Evolutionary conservation across 2,113 vertebrate species (phyloP), one percentile per base, ranked within the genome.

Genomic region (Semicossyphus pulcher): DNA sequence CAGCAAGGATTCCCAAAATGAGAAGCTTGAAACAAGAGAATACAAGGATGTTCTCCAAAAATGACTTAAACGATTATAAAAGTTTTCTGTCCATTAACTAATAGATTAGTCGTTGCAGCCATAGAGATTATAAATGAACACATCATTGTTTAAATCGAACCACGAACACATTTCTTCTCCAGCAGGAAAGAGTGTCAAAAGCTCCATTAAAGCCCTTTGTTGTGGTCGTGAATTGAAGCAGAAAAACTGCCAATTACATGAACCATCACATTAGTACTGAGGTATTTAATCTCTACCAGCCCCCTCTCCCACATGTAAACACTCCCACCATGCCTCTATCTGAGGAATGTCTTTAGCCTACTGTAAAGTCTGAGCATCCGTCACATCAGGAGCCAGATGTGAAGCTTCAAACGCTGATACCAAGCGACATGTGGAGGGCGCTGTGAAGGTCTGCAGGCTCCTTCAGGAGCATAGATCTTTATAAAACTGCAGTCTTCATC

Each of bases 361-460:
- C 76, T 80, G 66, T 76, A 56, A 62, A 45, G 57, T 18, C 51
- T 23, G 25, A 32, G 23, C 47, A 47, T 42, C 47, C 65, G 59
- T 75, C 49, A 71, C 75, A 77, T 72, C 80, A 45, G 70, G 47
- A 68, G 54, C 81, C 88, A 90, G 86, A 90, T 86, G 86, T 70
- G 73, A 83, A 78, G 76, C 69, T 41, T 88, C 78, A 73, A 45
- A 26, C 23, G 9, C n/a, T 18, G 63, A 82, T 60, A 79, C 45
- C 39, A 23, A 15, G 62, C 45, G 15, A 48, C 58, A 18, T 14
- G 39, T 10, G 21, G 47, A 60, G 29, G 21, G 49, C 20, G 31
- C 21, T 0, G 29, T 53, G 14, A 77, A 26, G 52, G 7, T 6
- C 12, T 34, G 48, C 68, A 61, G 49, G 25, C 29, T 16, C 20